Evolutionary conservation across 2,113 vertebrate species (phyloP).

Genomic region (Irena cyanogastra): DNA sequence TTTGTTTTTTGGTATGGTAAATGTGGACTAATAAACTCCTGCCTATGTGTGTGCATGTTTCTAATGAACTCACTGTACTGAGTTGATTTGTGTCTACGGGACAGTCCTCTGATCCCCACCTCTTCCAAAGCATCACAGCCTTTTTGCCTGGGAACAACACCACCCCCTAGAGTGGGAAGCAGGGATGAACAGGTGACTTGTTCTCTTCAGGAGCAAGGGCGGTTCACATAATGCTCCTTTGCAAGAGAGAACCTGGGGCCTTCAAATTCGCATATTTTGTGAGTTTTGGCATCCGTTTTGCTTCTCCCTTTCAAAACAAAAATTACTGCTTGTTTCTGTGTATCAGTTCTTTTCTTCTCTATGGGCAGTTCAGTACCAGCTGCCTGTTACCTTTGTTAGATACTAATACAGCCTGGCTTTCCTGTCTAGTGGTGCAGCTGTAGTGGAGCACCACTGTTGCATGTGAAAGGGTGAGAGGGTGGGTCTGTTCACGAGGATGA

Average conservation of each 20-base stretch:
- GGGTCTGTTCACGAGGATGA: not conserved
- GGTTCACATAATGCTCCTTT: not conserved
- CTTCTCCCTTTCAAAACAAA: not conserved
- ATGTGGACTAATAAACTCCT: conserved; percentile 31
- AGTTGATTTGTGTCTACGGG: not conserved
- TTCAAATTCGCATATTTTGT: not conserved
- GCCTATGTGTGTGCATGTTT: conserved; percentile 8
- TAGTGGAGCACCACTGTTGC: not conserved
- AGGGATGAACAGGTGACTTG: accelerated
- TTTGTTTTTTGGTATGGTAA: not conserved
- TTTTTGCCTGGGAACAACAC: not conserved
- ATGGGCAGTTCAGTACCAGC: not conserved
- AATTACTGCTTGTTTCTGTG: not conserved
- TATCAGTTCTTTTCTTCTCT: not conserved
- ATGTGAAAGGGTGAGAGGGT: not conserved
- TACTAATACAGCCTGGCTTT: not conserved
- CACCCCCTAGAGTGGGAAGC: accelerated
- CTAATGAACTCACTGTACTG: not conserved
- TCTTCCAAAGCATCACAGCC: not conserved
- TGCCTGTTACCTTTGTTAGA: not conserved
- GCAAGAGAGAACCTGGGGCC: not conserved
- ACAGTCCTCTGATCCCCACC: not conserved
- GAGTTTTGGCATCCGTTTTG: not conserved
- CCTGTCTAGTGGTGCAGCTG: not conserved
- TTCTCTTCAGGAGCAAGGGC: not conserved